Evolutionary conservation across 2,113 vertebrate species (phyloP), one percentile per base, ranked within the genome.

Genomic region (Callorhinus ursinus): DNA sequence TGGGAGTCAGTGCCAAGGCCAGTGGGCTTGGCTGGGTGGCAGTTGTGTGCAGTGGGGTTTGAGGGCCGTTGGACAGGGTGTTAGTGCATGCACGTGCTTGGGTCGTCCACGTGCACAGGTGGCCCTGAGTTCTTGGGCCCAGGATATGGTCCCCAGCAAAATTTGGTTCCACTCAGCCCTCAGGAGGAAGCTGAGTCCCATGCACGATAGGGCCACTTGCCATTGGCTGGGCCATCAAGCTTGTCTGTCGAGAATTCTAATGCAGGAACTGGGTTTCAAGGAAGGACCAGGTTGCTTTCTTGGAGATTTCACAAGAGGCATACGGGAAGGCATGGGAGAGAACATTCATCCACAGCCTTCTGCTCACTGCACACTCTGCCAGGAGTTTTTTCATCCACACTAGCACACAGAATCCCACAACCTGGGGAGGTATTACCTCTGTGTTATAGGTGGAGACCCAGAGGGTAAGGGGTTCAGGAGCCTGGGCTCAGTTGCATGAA

Each of bases 61-160:
- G 2, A 82, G 46, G 22, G 5, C 14, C n/a, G 4, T 2, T 9
- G 11, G 51, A 12, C 0, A 2, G n/a, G 42, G 61, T n/a, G 59
- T 59, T 57, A 76, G 46, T 53, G 16, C 22, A 0, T 82, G 33
- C 19, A 33, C 1, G 0, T 7, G 33, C 19, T 2, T 46, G 57
- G 13, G 18, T 22, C 31, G 7, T 89, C 63, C 42, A 16, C 0
- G 1, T 36, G 53, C 39, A 0, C 1, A 1, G 61, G 22, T 42
- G 57, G 12, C 31, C 63, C 90, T 69, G 59, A 76, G 13, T 42
- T 42, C 24, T 57, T 14, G 12, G 89, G 36, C 57, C 46, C 74
- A 71, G 21, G 36, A 80, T 1, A 0, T 36, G 61, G 19, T 11
- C 53, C 16, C 3, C 2, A 51, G 36, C 16, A 39, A 33, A 59